These are phyloP conservation scores for zebrafish (Danio rerio) DNA, from an alignment of 2,113 vertebrate genomes.

Conservation along the genomic window DNA sequence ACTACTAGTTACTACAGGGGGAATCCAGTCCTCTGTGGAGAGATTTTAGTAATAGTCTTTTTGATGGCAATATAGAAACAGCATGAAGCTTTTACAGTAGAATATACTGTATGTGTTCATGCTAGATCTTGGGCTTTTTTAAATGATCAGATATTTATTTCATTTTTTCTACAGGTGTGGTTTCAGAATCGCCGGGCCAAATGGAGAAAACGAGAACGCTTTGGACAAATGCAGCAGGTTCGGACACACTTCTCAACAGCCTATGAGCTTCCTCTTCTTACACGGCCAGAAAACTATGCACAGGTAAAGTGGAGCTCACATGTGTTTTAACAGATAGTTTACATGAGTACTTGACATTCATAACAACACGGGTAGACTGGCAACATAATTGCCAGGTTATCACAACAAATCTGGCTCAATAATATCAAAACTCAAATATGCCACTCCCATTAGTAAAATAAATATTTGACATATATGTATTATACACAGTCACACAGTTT, in stretches of 20 bases:
- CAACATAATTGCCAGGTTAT: too few relatives aligned
- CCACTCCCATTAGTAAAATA: too few relatives aligned
- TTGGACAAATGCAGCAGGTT: slow-evolving; percentile 99
- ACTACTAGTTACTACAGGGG: not conserved
- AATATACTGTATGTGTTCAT: not conserved
- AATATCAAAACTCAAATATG: too few relatives aligned
- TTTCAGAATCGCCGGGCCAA: slow-evolving; percentile 98
- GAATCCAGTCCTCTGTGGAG: not conserved
- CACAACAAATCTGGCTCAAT: too few relatives aligned
- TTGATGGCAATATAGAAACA: not conserved
- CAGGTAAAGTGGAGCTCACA: slow-evolving; percentile 78
- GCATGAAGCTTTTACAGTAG: not conserved
- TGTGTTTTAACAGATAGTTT: too few relatives aligned
- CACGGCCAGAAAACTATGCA: slow-evolving; percentile 94
- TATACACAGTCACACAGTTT: too few relatives aligned
- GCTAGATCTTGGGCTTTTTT: not conserved
- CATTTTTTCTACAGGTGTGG: slow-evolving; percentile 85
- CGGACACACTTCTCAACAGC: slow-evolving; percentile 95
- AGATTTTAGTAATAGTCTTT: not conserved
- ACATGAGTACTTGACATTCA: too few relatives aligned
- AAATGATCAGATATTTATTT: not conserved
- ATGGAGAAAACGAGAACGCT: slow-evolving; percentile 97
- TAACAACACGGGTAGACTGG: too few relatives aligned
- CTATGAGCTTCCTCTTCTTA: slow-evolving; percentile 94
- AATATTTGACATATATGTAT: too few relatives aligned